phyloP scores from a whole-genome alignment of 2,113 vertebrate species.

The Malurus elegans region DNA sequence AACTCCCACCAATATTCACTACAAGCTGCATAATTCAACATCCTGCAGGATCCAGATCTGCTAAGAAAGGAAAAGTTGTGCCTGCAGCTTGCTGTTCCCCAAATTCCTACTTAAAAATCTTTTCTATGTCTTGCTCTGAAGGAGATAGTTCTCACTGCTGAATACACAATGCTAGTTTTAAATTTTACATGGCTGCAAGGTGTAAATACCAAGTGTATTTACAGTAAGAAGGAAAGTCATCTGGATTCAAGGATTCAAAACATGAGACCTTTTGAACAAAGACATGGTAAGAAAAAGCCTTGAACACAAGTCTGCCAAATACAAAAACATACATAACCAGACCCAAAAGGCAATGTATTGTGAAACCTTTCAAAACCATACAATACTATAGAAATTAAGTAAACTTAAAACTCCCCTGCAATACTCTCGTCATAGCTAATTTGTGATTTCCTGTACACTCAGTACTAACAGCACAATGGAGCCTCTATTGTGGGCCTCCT shows the following conservation, averaged over 20 bases:
- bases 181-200: neutral
- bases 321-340: neutral
- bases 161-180: neutral
- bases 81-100: neutral
- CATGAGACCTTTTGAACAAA: neutral
- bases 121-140: neutral
- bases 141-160: neutral
- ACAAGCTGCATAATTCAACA: neutral
- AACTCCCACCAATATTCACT: rapidly evolving
- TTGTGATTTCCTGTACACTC: conserved; percentile 65
- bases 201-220: neutral
- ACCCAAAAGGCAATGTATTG: neutral
- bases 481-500: conserved; percentile 59
- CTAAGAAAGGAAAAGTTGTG: neutral
- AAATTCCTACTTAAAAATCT: neutral
- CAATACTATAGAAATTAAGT: conserved; percentile 43
- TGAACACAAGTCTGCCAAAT: neutral
- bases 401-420: conserved; percentile 46
- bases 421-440: conserved; percentile 43
- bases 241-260: neutral
- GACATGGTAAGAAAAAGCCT: neutral
- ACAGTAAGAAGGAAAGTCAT: conserved; percentile 4
- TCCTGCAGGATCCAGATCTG: neutral
- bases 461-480: conserved; percentile 54
- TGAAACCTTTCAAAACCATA: conserved; percentile 25